These are phyloP conservation scores for Anolis apletophallus DNA, from an alignment of 2,797 vertebrate species.

Conservation along the genomic window DNA sequence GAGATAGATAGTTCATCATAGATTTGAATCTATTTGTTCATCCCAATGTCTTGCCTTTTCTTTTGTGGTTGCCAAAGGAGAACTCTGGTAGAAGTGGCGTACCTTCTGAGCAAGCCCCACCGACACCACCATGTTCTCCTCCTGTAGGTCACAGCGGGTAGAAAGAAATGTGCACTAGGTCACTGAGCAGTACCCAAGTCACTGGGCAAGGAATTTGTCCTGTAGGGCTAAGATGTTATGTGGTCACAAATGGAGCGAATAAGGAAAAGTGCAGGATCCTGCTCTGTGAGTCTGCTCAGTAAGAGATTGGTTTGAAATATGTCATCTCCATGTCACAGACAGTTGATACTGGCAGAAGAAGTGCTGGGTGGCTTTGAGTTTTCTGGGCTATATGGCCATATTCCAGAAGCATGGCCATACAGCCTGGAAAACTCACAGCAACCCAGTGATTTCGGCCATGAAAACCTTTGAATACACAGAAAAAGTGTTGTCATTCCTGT, in stretches of 20 bases:
- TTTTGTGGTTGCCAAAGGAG: background rate
- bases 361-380: background rate
- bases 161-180: background rate
- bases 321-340: background rate
- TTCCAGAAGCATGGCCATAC: no score
- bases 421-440: no score
- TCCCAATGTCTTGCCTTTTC: background rate
- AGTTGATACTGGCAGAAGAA: background rate
- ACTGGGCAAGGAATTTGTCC: background rate
- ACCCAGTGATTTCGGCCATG: no score
- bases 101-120: constrained; percentile 85
- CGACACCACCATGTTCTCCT: constrained; percentile 88
- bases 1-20: background rate
- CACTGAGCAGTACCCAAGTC: background rate
- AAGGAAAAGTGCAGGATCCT: background rate
- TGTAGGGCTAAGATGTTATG: background rate
- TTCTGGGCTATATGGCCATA: no score
- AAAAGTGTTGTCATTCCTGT: background rate
- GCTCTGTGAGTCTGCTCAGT: background rate
- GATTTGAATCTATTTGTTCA: background rate
- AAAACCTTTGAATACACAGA: no score
- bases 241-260: background rate
- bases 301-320: background rate
- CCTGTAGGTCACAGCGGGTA: constrained; percentile 80
- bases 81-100: no score